Evolutionary conservation across 2,113 vertebrate species (phyloP).

Genomic region (Gymnocephalus cernua): DNA sequence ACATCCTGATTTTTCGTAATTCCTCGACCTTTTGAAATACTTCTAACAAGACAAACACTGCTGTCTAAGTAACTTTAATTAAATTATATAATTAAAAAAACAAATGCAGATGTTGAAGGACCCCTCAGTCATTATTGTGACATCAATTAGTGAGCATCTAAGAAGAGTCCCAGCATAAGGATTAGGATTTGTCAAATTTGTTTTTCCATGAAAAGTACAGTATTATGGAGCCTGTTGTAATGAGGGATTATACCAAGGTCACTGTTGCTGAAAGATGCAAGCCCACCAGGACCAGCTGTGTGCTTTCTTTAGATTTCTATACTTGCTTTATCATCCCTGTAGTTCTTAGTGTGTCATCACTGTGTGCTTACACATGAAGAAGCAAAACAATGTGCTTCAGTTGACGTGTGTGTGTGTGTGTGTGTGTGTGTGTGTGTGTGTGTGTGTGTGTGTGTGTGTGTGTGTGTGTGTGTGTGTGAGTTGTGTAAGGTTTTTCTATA

Average conservation of each 20-base stretch:
- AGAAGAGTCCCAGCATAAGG: conserved; percentile 46
- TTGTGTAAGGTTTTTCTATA: conserved; percentile 38
- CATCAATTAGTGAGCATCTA: conserved; percentile 65
- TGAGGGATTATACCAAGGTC: conserved; percentile 85
- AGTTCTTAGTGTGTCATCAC: conserved; percentile 26
- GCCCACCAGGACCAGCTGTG: conserved; percentile 60
- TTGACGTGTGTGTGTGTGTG: conserved; percentile 5
- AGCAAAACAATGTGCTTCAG: conserved; percentile 25
- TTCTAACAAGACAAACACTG: conserved; percentile 18
- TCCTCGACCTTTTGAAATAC: conserved; percentile 23
- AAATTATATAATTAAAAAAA: conserved; percentile 19
- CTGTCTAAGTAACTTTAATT: conserved; percentile 39
- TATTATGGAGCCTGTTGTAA: conserved; percentile 66
- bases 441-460: too few species aligned
- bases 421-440: too few species aligned
- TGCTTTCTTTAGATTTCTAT: conserved; percentile 49
- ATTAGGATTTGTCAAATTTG: conserved; percentile 65
- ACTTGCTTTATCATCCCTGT: conserved; percentile 45
- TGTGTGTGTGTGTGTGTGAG: too few species aligned
- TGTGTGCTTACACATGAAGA: conserved; percentile 32
- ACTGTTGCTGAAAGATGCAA: conserved; percentile 65
- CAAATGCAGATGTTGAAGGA: conserved; percentile 63
- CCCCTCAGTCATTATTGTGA: conserved; percentile 58
- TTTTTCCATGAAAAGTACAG: conserved; percentile 62
- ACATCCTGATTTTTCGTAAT: conserved; percentile 20